phyloP scores from a whole-genome alignment of 2,888 invertebrate genomes.

The Cosmorhoe ocellata region DNA sequence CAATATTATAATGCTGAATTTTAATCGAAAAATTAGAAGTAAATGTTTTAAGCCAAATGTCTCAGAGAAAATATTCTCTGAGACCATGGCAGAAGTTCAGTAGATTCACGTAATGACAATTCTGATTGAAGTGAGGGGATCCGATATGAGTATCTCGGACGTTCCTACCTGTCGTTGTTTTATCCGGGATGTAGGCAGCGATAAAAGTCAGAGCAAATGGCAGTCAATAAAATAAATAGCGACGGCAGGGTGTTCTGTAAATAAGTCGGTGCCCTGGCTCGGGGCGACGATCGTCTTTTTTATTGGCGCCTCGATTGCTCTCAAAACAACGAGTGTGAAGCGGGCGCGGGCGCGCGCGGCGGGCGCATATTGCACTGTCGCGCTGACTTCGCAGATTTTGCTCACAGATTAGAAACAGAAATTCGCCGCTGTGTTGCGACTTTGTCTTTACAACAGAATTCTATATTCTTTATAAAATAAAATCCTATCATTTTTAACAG shows the following conservation, averaged over 20 bases:
- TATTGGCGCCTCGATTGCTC: slow-evolving; percentile 83
- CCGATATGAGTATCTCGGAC: slow-evolving; percentile 37
- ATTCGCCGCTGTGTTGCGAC: slow-evolving; percentile 33
- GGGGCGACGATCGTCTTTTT: slow-evolving; percentile 82
- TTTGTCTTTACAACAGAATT: slow-evolving; percentile 40
- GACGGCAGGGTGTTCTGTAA: slow-evolving; percentile 81
- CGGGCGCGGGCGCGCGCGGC: slow-evolving; percentile 30
- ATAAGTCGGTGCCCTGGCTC: slow-evolving; percentile 74
- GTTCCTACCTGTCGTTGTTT: slow-evolving; percentile 72
- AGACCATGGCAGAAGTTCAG: slow-evolving; percentile 5
- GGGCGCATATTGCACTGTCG: slow-evolving; percentile 63
- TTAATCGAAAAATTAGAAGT: slow-evolving; percentile 34
- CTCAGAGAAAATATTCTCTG: slow-evolving; percentile 3
- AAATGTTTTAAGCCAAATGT: slow-evolving; percentile 24
- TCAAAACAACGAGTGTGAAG: slow-evolving; percentile 77
- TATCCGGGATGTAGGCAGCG: slow-evolving; percentile 75
- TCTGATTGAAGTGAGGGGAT: slow-evolving; percentile 25
- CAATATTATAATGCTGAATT: slow-evolving; percentile 32
- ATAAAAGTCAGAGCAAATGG: slow-evolving; percentile 81
- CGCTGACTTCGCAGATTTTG: slow-evolving; percentile 74
- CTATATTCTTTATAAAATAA: not conserved
- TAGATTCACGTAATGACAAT: slow-evolving; percentile 16
- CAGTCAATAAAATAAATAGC: slow-evolving; percentile 83
- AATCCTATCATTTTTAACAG: too few species aligned
- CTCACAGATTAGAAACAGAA: slow-evolving; percentile 72